Percentiles rank a stretch among this genome's conserved stretches.
Evolutionary conservation across 2,888 invertebrate species (phyloP).

Genomic region (Smittia sp.): DNA sequence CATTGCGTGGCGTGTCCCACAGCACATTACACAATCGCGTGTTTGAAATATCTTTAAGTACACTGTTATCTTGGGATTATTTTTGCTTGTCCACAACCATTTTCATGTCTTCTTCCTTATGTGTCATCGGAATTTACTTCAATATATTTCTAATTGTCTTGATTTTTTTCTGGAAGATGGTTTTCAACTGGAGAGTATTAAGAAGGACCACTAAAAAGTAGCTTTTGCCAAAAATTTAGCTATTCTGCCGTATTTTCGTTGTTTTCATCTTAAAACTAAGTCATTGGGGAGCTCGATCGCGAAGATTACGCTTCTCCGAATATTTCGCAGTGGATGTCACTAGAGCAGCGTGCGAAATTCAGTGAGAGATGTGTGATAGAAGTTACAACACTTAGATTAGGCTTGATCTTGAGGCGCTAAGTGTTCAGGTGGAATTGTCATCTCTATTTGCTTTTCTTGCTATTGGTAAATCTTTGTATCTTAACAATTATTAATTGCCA

Average conservation of each 20-base stretch:
- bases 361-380: too few relatives aligned
- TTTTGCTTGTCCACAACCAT: not conserved
- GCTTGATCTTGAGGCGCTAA: too few relatives aligned
- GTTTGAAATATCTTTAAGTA: too few relatives aligned
- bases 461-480: too few relatives aligned
- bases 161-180: not conserved
- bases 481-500: too few relatives aligned
- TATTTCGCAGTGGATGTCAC: too few relatives aligned
- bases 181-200: slow-evolving; percentile 12
- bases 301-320: not conserved
- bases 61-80: not conserved
- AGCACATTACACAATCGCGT: too few relatives aligned
- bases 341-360: too few relatives aligned
- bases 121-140: not conserved
- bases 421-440: too few relatives aligned
- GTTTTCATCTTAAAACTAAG: slow-evolving; percentile 3
- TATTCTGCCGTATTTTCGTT: not conserved
- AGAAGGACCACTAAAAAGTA: not conserved
- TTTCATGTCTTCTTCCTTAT: not conserved
- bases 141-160: slow-evolving; percentile 3
- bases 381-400: too few relatives aligned
- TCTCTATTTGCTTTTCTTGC: too few relatives aligned
- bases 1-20: too few relatives aligned
- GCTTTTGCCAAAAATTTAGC: not conserved
- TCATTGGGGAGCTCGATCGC: not conserved